Evolutionary conservation across 2,113 vertebrate genomes (phyloP), one percentile per base, ranked within the genome.

Genomic region (Petroica traversi): DNA sequence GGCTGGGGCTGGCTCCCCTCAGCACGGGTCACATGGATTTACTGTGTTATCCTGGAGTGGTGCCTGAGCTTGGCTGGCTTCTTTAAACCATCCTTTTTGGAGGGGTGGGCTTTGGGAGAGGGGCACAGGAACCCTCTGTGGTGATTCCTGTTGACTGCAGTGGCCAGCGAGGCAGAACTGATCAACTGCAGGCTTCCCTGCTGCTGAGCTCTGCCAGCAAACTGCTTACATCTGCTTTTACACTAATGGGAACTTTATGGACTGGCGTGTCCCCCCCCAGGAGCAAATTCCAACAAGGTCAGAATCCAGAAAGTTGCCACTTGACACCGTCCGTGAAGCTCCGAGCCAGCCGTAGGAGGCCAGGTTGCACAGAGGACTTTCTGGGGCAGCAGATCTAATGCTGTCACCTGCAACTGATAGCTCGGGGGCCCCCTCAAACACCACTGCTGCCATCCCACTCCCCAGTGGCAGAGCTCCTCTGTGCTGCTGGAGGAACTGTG

Each of bases 191-290:
- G 96, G 91, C 91, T 94, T 96, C 92, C 92, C 93, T 77, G 88
- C 93, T 92, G 96, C 96, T 89, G 88, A 91, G 61, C 92, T 82
- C 92, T 95, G 92, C 91, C 94, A 92, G 36, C 91, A 93, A 94
- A 97, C 86, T 94, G 95, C 96, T 97, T 95, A 95, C 94, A 96
- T 95, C 94, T 97, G 96, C 96, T 95, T 93, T 88, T 95, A 68
- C 67, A 24, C 95, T 96, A 92, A 94, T 94, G 91, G 97, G 93
- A 95, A 93, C 96, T 96, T 95, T 92, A 92, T 93, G 95, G 89
- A 92, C 92, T 94, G 79, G 75, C 0, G 68, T 90, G 62, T 92
- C n/a, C 76, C 89, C 43, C 63, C 38, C 38, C 58, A 88, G 71
- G 68, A 96, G 59, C 77, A 68, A 94, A 97, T 97, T 96, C 97